Evolutionary conservation across 37 sponge, comb jelly and placozoan genomes (phyloP).

Genomic region (Ianthella basta): DNA sequence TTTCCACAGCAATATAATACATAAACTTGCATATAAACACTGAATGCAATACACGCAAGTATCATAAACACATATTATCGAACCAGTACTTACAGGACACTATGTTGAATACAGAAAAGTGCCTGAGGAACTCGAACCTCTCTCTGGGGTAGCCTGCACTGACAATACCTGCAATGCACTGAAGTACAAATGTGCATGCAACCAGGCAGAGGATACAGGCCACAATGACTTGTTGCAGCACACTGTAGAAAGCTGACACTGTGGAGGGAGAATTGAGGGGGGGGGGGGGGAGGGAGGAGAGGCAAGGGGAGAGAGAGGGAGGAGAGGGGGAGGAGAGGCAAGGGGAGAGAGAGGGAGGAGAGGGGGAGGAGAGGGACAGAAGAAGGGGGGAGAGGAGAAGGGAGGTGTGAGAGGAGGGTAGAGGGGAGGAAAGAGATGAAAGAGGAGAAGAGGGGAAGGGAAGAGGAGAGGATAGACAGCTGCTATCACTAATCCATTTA

Average conservation of each 20-base stretch:
- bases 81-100: conserved; percentile 85
- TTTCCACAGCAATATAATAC: no score
- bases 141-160: conserved; percentile 83
- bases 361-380: no score
- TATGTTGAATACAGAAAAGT: conserved; percentile 82
- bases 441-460: no score
- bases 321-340: not conserved
- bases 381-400: no score
- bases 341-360: not conserved
- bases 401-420: no score
- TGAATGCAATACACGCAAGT: no score
- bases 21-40: no score
- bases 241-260: conserved; percentile 71
- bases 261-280: conserved; percentile 1
- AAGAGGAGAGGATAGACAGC: no score
- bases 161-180: conserved; percentile 60
- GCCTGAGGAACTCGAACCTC: conserved; percentile 77
- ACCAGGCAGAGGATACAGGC: conserved; percentile 74
- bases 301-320: not conserved
- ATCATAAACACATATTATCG: no score
- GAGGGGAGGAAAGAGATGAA: no score
- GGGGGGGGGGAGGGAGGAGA: not conserved
- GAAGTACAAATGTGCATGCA: conserved; percentile 59
- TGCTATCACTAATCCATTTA: no score
- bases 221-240: conserved; percentile 70